Base-by-base conservation (phyloP, 2,888 invertebrate genomes). In the Cantharis rufa region DNA sequence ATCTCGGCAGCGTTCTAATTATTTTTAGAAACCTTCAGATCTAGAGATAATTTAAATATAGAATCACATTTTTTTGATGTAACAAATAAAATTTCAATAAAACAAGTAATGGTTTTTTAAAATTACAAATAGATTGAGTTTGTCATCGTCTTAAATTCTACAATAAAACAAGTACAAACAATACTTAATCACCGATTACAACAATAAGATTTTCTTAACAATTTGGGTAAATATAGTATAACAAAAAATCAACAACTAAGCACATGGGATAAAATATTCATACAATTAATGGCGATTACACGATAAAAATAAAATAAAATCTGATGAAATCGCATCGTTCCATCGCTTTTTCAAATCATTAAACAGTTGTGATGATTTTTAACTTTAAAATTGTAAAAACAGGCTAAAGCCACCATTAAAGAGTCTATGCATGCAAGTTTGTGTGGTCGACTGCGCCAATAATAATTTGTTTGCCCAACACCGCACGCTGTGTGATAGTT, bases 351-450 rank as follows among this genome's bases (percentile, higher is more conserved):
- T 24, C 64, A 66, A 61, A 68, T 74, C 70, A 77, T 72, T 74
- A 77, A 74, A 72, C 70, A 73, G 76, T 74, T 76, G 78, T 73
- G 74, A 78, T 76, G 76, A 74, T 70, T 32, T 70, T 69, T 69
- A 62, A 68, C 70, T 69, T 70, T 21, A 72, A 70, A 70, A 74
- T 69, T 63, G 18, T 62, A 71, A 74, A 77, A 74, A 72, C 70
- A 70, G 62, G 64, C 24, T 66, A 48, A 48, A 48, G n/a, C 70
- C 62, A 18, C 24, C 18, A 28, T 28, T 1, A 28, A n/a, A 27
- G 63, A 70, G 69, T 75, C 68, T 69, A 32, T 28, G 27, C 27
- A 28, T 28, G 27, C 27, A 28, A 48, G 5, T 32, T 32, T 13
- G 32, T 32, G 32, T 13, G 32, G 32, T 13, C 32, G 32, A 32